Percentiles rank a stretch among this genome's conserved stretches.
Conservation (phyloP, 2,888 invertebrate species). For the Monochamus alternatus region DNA sequence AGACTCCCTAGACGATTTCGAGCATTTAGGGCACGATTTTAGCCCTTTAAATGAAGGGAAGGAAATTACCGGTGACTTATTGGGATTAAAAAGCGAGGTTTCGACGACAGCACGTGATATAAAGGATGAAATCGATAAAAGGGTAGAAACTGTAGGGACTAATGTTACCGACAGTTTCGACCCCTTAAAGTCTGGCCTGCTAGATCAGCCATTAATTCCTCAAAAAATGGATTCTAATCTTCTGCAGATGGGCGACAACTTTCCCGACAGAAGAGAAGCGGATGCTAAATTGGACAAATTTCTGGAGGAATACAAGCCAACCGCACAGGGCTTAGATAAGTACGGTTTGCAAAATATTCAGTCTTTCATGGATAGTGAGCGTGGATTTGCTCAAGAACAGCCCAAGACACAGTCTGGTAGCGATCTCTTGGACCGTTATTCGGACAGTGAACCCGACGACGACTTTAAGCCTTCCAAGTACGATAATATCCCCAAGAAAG, state of each 20-base stretch:
- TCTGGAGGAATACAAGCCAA: constrained; percentile 58
- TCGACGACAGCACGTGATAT: constrained; percentile 58
- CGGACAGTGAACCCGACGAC: constrained; percentile 71
- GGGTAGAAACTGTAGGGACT: constrained; percentile 66
- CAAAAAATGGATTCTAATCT: constrained; percentile 66
- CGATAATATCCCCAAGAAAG: constrained; percentile 55
- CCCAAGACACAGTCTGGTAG: constrained; percentile 49
- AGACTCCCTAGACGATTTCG: constrained; percentile 84
- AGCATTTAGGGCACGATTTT: constrained; percentile 79
- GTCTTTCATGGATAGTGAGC: constrained; percentile 66
- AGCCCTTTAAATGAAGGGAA: constrained; percentile 66
- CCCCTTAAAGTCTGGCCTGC: constrained; percentile 45
- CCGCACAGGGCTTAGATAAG: constrained; percentile 48
- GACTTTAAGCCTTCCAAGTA: constrained; percentile 63
- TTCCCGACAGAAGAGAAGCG: constrained; percentile 63
- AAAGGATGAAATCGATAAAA: constrained; percentile 67
- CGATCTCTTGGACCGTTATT: constrained; percentile 74
- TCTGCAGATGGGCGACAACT: constrained; percentile 67
- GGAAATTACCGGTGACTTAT: constrained; percentile 67
- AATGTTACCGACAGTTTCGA: constrained; percentile 55
- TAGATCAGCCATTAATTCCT: constrained; percentile 48
- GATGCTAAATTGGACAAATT: constrained; percentile 66
- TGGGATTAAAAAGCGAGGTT: constrained; percentile 61
- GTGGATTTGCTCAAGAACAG: constrained; percentile 52
- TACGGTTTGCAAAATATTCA: constrained; percentile 55